Conservation (phyloP, 2,888 invertebrate species). For the Cerastoderma edule region DNA sequence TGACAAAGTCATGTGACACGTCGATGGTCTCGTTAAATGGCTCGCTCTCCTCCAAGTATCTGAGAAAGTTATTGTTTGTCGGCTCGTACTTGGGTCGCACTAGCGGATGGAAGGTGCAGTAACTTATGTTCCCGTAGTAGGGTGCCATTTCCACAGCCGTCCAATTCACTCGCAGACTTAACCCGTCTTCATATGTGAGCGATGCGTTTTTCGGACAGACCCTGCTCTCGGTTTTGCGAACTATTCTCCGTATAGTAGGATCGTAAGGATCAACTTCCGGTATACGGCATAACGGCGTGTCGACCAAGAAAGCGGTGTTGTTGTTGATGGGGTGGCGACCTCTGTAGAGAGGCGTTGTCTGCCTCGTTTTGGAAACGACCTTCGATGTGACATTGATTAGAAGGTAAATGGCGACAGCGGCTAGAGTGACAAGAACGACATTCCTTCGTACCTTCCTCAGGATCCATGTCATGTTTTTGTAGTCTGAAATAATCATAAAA, state of each 20-base stretch:
- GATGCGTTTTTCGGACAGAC: constrained; percentile 66
- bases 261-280: constrained; percentile 80
- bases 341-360: no score
- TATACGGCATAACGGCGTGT: constrained; percentile 78
- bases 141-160: constrained; percentile 43
- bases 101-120: constrained; percentile 77
- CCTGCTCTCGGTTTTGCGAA: constrained; percentile 61
- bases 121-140: constrained; percentile 67
- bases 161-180: constrained; percentile 53
- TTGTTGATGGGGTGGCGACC: neutral
- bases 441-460: constrained; percentile 25
- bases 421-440: neutral
- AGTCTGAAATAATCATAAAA: no score
- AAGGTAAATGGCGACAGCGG: neutral
- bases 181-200: constrained; percentile 73
- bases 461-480: constrained; percentile 23
- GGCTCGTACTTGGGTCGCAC: constrained; percentile 60
- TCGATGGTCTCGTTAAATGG: constrained; percentile 47
- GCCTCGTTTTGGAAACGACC: constrained; percentile 13
- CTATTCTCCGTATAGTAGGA: constrained; percentile 60
- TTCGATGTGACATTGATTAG: constrained; percentile 1
- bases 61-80: constrained; percentile 57
- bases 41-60: constrained; percentile 51
- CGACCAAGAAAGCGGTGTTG: constrained; percentile 64
- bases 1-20: constrained; percentile 75